Conservation (phyloP, 2,888 invertebrate species). For the Allacma fusca region DNA sequence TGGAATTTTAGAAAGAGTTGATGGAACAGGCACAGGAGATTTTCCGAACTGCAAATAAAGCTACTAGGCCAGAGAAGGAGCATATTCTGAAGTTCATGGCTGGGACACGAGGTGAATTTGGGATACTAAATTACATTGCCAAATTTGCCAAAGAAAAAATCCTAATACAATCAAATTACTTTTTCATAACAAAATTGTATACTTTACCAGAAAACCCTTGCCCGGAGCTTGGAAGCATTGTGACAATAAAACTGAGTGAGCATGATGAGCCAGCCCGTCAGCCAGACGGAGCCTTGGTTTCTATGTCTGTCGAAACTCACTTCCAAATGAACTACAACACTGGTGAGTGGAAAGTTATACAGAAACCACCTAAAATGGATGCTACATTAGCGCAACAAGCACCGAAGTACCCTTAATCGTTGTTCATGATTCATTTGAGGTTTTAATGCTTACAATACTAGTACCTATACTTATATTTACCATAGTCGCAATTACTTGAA, state of each 20-base stretch:
- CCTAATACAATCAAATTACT: too few relatives aligned
- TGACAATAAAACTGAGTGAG: constrained; percentile 94
- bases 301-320: constrained; percentile 88
- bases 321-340: constrained; percentile 99
- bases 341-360: constrained; percentile 95
- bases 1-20: constrained; percentile 81
- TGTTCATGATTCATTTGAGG: too few relatives aligned
- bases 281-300: constrained; percentile 80
- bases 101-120: constrained; percentile 84
- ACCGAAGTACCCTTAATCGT: too few relatives aligned
- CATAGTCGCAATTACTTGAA: too few relatives aligned
- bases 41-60: constrained; percentile 94
- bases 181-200: background rate
- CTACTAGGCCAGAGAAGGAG: constrained; percentile 95
- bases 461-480: too few relatives aligned
- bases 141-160: too few relatives aligned
- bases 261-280: constrained; percentile 87
- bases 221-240: constrained; percentile 94
- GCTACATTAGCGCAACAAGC: constrained; percentile 12
- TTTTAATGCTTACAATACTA: background rate
- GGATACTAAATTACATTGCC: too few relatives aligned
- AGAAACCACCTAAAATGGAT: constrained; percentile 83
- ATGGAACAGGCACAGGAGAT: constrained; percentile 97
- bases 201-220: constrained; percentile 84
- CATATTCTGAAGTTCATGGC: constrained; percentile 98